These are phyloP conservation scores for Phania funesta DNA, from an alignment of 2,888 invertebrate genomes.

Conservation along the genomic window DNA sequence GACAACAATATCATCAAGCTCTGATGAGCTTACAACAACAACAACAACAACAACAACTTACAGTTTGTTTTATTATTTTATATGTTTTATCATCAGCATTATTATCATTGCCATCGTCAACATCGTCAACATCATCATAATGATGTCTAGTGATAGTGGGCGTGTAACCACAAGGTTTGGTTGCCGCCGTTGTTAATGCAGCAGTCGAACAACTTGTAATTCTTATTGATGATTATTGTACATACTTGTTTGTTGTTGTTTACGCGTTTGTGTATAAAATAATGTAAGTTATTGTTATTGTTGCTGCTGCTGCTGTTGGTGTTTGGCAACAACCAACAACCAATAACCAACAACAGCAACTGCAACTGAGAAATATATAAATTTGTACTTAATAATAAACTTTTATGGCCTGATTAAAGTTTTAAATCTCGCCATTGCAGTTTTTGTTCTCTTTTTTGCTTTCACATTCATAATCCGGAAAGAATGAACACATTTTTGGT, in stretches of 20 bases:
- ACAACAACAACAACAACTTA: conserved; percentile 24
- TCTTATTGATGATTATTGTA: conserved; percentile 76
- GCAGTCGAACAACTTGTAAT: conserved; percentile 76
- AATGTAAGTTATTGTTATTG: conserved; percentile 9
- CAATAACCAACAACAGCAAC: conserved; percentile 31
- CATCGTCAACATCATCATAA: conserved; percentile 27
- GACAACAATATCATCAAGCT: conserved; percentile 20
- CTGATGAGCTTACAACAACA: conserved; percentile 9
- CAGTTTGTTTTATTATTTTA: background rate
- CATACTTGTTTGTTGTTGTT: background rate
- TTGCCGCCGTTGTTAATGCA: conserved; percentile 68
- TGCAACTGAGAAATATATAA: conserved; percentile 25
- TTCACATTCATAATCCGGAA: conserved; percentile 35
- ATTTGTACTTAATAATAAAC: conserved; percentile 40
- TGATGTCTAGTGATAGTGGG: conserved; percentile 59
- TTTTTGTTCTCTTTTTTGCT: background rate
- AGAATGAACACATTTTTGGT: conserved; percentile 1
- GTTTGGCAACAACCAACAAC: conserved; percentile 19
- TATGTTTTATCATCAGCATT: conserved; percentile 16
- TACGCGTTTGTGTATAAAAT: background rate
- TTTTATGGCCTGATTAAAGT: conserved; percentile 48
- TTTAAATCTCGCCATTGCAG: conserved; percentile 37
- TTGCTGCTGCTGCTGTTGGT: background rate
- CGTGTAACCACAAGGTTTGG: conserved; percentile 65
- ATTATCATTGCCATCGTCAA: background rate